A percentile compares a stretch with the other conserved stretches of the same genome.
Evolutionary conservation across 30 jellyfish, hydroid and myxozoan species (phyloP).

Genomic region (Aurelia coerulea): DNA sequence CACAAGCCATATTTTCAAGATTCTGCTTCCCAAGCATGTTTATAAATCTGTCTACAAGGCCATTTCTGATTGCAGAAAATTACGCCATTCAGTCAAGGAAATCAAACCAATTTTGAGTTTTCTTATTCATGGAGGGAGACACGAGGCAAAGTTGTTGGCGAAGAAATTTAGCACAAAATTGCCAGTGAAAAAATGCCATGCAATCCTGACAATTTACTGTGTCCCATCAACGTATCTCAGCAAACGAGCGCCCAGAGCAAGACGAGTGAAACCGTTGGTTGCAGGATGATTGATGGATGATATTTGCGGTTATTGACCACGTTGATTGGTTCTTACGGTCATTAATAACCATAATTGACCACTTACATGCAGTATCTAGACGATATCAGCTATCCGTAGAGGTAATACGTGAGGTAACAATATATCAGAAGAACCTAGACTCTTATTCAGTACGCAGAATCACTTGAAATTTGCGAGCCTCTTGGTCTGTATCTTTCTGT

Average conservation of each 20-base stretch:
- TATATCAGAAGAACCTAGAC: too few relatives aligned
- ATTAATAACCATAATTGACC: too few relatives aligned
- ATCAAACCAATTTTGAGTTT: slow-evolving; percentile 49
- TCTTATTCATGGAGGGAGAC: slow-evolving; percentile 49
- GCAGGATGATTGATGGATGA: not conserved
- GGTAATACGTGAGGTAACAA: too few relatives aligned
- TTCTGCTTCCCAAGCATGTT: slow-evolving; percentile 4
- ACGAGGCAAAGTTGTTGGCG: slow-evolving; percentile 45
- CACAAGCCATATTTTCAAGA: slow-evolving; percentile 2
- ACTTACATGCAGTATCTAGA: too few relatives aligned
- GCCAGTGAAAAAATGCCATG: slow-evolving; percentile 61
- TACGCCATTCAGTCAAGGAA: slow-evolving; percentile 43
- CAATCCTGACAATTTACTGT: slow-evolving; percentile 37
- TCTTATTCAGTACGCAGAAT: too few relatives aligned
- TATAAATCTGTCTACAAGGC: slow-evolving; percentile 38
- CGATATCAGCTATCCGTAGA: too few relatives aligned
- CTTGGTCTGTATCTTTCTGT: too few relatives aligned
- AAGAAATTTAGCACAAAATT: slow-evolving; percentile 60
- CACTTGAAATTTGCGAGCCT: too few relatives aligned
- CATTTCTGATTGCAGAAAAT: slow-evolving; percentile 31
- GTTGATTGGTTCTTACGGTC: too few relatives aligned
- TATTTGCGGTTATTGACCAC: too few relatives aligned
- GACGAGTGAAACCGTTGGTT: not conserved
- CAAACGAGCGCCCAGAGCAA: slow-evolving; percentile 44
- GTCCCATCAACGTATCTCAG: slow-evolving; percentile 10